Evolutionary conservation across 2,113 vertebrate species (phyloP).

Genomic region (Poicephalus gulielmi): DNA sequence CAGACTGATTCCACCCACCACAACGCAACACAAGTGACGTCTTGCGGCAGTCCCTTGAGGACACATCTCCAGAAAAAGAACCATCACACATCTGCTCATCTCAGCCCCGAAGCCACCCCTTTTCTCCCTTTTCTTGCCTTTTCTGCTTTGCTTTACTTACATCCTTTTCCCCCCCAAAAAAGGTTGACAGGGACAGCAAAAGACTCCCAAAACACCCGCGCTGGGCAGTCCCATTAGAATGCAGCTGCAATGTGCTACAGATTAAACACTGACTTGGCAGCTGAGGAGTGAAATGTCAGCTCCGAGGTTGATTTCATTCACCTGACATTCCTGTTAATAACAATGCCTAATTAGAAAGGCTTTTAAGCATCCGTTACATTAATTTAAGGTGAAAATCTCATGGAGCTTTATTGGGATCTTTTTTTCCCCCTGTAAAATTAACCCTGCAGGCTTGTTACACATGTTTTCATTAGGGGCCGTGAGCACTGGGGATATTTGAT

Average conservation of each 20-base stretch:
- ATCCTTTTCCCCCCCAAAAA: not conserved
- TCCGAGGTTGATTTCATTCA: conserved; percentile 69
- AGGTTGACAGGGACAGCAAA: not conserved
- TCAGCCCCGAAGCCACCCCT: not conserved
- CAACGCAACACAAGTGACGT: not conserved
- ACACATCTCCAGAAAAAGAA: not conserved
- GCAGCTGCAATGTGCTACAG: not conserved
- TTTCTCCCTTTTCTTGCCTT: not conserved
- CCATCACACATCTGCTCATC: not conserved
- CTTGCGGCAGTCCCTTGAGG: conserved; percentile 26
- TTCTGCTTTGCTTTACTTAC: not conserved
- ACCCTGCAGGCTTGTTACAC: conserved; percentile 76
- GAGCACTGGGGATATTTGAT: conserved; percentile 53
- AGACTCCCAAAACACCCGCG: not conserved
- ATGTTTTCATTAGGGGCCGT: conserved; percentile 76
- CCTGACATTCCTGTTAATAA: conserved; percentile 77
- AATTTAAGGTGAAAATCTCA: conserved; percentile 77
- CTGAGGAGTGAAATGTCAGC: conserved; percentile 63
- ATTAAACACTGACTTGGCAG: conserved; percentile 41
- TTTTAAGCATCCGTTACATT: conserved; percentile 80
- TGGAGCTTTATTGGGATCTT: conserved; percentile 73
- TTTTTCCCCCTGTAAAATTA: conserved; percentile 68
- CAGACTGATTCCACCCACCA: conserved; percentile 5
- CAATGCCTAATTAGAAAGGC: conserved; percentile 79
- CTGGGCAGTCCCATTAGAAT: not conserved